Conservation (phyloP, 1,140 invertebrate genomes). For the Bombyx mori region DNA sequence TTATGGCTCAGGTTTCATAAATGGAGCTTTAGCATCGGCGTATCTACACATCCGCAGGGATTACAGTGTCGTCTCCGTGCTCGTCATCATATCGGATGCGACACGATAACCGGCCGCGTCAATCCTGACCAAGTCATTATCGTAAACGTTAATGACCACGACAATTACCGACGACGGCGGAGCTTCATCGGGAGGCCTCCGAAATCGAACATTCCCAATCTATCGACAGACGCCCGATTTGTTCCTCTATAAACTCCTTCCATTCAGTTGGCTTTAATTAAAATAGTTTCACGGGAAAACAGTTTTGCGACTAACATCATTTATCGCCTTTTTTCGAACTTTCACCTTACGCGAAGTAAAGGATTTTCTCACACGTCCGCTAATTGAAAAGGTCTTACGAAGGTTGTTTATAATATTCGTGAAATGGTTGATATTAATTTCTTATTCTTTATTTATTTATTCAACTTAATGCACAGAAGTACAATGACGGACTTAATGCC, state of each 20-base stretch:
- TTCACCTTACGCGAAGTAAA: too few species aligned
- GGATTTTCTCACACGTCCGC: too few species aligned
- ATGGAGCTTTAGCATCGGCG: background rate
- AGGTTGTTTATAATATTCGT: too few species aligned
- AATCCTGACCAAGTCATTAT: conserved; percentile 58
- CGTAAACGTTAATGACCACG: conserved; percentile 66
- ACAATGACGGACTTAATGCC: too few species aligned
- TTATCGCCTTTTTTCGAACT: too few species aligned
- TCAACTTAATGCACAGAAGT: too few species aligned
- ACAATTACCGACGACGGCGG: conserved; percentile 51
- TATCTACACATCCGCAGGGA: conserved; percentile 17
- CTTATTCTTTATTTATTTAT: too few species aligned
- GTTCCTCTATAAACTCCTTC: conserved; percentile 57
- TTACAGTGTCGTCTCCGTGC: conserved; percentile 41
- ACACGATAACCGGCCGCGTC: conserved; percentile 40
- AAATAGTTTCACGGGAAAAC: conserved; percentile 60
- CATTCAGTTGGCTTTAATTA: conserved; percentile 54
- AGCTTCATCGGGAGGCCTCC: conserved; percentile 46
- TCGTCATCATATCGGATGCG: conserved; percentile 31
- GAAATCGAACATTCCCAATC: conserved; percentile 59
- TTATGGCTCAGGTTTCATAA: too few species aligned
- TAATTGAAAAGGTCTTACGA: too few species aligned
- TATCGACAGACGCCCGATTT: conserved; percentile 44
- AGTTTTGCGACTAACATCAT: too few species aligned
- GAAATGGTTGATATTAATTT: too few species aligned